These are phyloP conservation scores for Arion vulgaris DNA, from an alignment of 1,140 invertebrate species.

Conservation along the genomic window DNA sequence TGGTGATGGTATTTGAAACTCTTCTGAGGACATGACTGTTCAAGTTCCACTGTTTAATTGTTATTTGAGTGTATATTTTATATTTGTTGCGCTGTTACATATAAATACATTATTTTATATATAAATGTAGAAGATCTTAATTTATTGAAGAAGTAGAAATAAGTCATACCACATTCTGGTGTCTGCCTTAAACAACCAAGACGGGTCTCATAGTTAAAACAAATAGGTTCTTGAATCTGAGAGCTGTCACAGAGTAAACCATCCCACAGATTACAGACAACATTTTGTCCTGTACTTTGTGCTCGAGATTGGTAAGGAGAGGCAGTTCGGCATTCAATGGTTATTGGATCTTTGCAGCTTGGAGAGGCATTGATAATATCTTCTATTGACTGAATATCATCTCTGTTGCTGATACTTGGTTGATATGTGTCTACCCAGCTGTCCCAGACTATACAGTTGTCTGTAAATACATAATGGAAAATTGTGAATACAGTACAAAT, in stretches of 20 bases:
- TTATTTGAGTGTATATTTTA: too few species aligned
- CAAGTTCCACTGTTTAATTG: too few species aligned
- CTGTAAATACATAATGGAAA: constrained; percentile 37
- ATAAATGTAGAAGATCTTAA: too few species aligned
- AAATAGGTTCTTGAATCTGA: constrained; percentile 50
- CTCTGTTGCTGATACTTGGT: constrained; percentile 40
- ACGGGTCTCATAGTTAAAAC: constrained; percentile 67
- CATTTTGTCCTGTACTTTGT: constrained; percentile 74
- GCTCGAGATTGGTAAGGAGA: constrained; percentile 43
- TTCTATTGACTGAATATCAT: constrained; percentile 51
- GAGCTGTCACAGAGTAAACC: constrained; percentile 80
- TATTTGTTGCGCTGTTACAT: too few species aligned
- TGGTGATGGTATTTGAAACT: too few species aligned
- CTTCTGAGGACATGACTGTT: too few species aligned
- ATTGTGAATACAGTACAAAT: not conserved
- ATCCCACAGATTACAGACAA: constrained; percentile 81
- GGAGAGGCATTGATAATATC: constrained; percentile 44
- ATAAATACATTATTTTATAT: too few species aligned
- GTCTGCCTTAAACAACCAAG: constrained; percentile 62
- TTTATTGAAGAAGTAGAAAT: too few species aligned
- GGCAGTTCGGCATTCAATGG: constrained; percentile 62
- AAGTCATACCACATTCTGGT: constrained; percentile 53
- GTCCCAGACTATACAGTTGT: constrained; percentile 53
- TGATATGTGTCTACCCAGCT: constrained; percentile 52
- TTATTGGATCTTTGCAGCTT: constrained; percentile 52